These are phyloP conservation scores for Cheilosia pagana DNA, from an alignment of 2,888 invertebrate species.

Conservation along the genomic window DNA sequence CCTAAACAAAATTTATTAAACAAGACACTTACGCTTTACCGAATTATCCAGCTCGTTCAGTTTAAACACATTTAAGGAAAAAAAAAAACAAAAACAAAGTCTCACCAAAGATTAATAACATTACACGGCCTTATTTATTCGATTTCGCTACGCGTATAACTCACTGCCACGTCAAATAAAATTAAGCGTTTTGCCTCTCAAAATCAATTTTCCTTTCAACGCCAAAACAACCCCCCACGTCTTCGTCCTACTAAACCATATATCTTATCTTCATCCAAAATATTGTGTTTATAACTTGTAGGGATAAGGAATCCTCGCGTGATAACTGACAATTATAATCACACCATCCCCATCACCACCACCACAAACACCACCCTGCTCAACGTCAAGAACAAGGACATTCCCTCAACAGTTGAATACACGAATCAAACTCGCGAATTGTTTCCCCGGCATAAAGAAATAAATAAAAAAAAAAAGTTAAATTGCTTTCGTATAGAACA, in stretches of 20 bases:
- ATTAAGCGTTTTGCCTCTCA: too few species aligned
- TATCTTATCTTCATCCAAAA: slow-evolving; percentile 10
- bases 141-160: too few species aligned
- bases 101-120: too few species aligned
- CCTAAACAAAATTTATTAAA: too few species aligned
- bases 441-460: slow-evolving; percentile 35
- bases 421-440: slow-evolving; percentile 43
- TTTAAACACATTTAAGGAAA: too few species aligned
- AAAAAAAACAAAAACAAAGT: too few species aligned
- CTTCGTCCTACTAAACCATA: neutral
- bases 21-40: too few species aligned
- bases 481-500: slow-evolving; percentile 65
- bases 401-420: slow-evolving; percentile 11
- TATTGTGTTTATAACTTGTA: slow-evolving; percentile 18
- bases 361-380: slow-evolving; percentile 8
- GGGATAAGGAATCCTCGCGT: slow-evolving; percentile 34
- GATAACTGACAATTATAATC: slow-evolving; percentile 70
- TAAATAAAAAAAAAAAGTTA: slow-evolving; percentile 53
- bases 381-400: slow-evolving; percentile 5
- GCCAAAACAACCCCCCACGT: neutral
- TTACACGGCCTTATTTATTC: too few species aligned
- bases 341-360: slow-evolving; percentile 19
- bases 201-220: slow-evolving; percentile 20
- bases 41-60: too few species aligned
- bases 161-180: too few species aligned